Base-by-base conservation (phyloP, 2,888 invertebrate genomes). In the Amorpha juglandis region DNA sequence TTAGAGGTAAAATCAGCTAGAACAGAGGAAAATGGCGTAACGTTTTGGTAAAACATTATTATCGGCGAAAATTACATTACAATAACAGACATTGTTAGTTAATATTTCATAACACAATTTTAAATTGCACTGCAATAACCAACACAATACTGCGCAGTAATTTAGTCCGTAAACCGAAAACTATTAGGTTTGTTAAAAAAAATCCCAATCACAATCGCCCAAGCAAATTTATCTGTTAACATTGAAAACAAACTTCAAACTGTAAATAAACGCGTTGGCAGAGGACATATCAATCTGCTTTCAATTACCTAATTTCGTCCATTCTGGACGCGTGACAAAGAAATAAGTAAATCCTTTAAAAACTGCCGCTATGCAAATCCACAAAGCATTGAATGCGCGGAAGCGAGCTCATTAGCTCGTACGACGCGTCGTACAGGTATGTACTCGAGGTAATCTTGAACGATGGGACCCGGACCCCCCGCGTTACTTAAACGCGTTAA, bases 351-450 rank as follows among this genome's bases (percentile, higher is more conserved):
- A 63, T 45, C 21, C n/a, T 47, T 63, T 33, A 45, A 47, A 63
- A 63, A 45, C 27, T 6, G 35, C 64, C 19, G 51, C 53, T 53
- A 53, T 64, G 64, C 63, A 63, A 55, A 67, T 66, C 64, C 69
- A 70, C 42, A 68, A 68, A 65, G 64, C 65, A 67, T 27, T 74
- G 71, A 74, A 74, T 72, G 74, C 68, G 66, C 74, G 74, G 72
- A 75, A 71, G 68, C 68, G 55, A 66, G 69, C 69, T 65, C 67
- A 69, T 72, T 72, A 68, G 64, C 58, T 63, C n/a, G 55, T 48
- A 64, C 65, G 62, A 68, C 66, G 65, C 63, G 55, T 66, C 48
- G 35, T 50, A 21, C 64, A 64, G 64, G 47, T 21, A 14, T 52
- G 42, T n/a, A 47, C n/a, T 52, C 1, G 21, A 38, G 45, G 21